Conservation (phyloP, 2,113 vertebrate genomes). For the Megalops atlanticus region DNA sequence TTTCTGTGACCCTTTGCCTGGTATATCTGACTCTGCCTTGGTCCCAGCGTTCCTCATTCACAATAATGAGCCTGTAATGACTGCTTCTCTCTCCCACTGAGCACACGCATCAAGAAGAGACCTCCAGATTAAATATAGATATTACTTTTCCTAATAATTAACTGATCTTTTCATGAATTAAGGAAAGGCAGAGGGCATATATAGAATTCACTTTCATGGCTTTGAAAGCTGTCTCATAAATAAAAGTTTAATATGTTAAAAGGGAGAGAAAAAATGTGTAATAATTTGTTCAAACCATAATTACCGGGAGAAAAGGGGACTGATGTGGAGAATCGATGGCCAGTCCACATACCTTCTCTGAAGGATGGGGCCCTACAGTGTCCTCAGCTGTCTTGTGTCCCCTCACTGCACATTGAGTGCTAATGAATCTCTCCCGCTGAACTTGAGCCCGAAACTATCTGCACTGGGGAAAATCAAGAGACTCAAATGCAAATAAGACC, state of each 20-base stretch:
- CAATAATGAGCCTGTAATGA: slow-evolving; percentile 56
- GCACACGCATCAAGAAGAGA: slow-evolving; percentile 57
- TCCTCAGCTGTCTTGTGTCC: slow-evolving; percentile 56
- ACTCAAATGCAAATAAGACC: slow-evolving; percentile 43
- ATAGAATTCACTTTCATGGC: slow-evolving; percentile 74
- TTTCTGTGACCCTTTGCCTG: background rate
- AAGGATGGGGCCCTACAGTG: slow-evolving; percentile 18
- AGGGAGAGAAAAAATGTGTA: slow-evolving; percentile 32
- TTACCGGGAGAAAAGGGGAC: slow-evolving; percentile 58
- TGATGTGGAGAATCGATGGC: slow-evolving; percentile 50
- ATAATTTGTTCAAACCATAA: slow-evolving; percentile 67
- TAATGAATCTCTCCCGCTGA: slow-evolving; percentile 68
- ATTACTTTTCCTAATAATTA: slow-evolving; percentile 68
- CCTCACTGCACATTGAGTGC: slow-evolving; percentile 42
- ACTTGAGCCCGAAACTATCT: slow-evolving; percentile 50
- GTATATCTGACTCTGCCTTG: background rate
- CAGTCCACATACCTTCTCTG: slow-evolving; percentile 35
- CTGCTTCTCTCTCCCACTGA: slow-evolving; percentile 51
- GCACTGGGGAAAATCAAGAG: slow-evolving; percentile 50
- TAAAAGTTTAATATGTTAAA: slow-evolving; percentile 73
- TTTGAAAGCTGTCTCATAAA: slow-evolving; percentile 69
- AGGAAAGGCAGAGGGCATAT: slow-evolving; percentile 54
- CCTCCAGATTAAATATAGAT: slow-evolving; percentile 69
- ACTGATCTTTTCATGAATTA: slow-evolving; percentile 62
- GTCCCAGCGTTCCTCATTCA: slow-evolving; percentile 22